phyloP scores from a whole-genome alignment of 2,113 vertebrate species.

The Xenopus tropicalis region DNA sequence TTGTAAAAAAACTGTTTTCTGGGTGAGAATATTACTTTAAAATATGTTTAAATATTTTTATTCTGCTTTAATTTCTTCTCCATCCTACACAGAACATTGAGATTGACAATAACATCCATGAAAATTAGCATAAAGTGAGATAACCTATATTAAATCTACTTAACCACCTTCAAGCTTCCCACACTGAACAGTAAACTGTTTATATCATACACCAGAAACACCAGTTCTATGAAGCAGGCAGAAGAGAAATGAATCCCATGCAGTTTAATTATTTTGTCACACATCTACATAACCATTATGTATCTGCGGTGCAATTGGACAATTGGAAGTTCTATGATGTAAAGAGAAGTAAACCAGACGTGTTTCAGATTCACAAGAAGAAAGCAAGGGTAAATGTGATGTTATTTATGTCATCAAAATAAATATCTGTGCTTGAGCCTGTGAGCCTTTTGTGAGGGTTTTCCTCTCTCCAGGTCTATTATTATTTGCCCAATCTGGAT shows the following conservation, averaged over 20 bases:
- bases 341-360: neutral
- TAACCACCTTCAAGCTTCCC: neutral
- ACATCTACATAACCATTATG: neutral
- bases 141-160: neutral
- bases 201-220: neutral
- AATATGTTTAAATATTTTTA: no score
- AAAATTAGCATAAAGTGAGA: neutral
- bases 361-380: neutral
- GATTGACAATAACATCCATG: neutral
- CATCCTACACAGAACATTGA: neutral
- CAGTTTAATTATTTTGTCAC: neutral
- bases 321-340: neutral
- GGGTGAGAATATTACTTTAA: no score
- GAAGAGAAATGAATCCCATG: neutral
- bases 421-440: no score
- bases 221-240: neutral
- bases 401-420: no score
- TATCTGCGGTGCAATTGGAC: neutral
- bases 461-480: no score
- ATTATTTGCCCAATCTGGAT: no score
- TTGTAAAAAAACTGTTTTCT: no score
- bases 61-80: neutral
- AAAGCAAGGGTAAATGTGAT: neutral
- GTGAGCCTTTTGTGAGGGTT: no score
- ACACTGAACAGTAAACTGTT: neutral